Base-by-base conservation (phyloP, 2,888 invertebrate genomes). In the Andrena haemorrhoa region DNA sequence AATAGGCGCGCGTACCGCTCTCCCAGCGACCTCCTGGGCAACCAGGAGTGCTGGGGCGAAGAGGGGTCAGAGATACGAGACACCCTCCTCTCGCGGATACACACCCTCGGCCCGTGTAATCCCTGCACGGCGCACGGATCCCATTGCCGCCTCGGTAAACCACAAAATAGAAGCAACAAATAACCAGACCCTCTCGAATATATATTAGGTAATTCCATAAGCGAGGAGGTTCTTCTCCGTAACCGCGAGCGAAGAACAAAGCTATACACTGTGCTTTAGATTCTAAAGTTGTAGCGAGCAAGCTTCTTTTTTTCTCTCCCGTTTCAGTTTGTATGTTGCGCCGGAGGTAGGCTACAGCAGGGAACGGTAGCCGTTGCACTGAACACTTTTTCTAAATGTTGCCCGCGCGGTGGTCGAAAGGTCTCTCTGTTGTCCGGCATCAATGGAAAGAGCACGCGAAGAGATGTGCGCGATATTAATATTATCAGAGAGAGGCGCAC, bases 1-100 rank as follows among this genome's bases (percentile, higher is more conserved):
- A 88, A 88, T 86, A 88, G 78, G 78, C 72, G 83, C 83, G 83
- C 78, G 79, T 86, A 72, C 66, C 66, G 49, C 74, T 66, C 73
- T 69, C 74, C 81, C 73, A 75, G 73, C 82, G 74, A 23, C 70
- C 56, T 68, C 49, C 75, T 75, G 65, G 65, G 60, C 60, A 66
- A 56, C 69, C 75, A 68, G 75, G 60, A 53, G 35, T 20, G 56
- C 63, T 41, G 68, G 70, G 63, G 41, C 20, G 63, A 64, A 64
- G 71, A 69, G 79, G 72, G 75, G 77, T 77, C 79, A 73, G 77
- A 79, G 77, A 81, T 87, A 85, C 75, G 83, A 85, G 84, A 83
- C 82, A 81, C 77, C 84, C 83, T 60, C 53, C 65, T 73, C 60
- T 20, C 70, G n/a, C n/a, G n/a, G 73, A 82, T 75, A 77, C 84